Evolutionary conservation across 2,888 invertebrate genomes (phyloP).

Genomic region (Agonopterix heracliana): DNA sequence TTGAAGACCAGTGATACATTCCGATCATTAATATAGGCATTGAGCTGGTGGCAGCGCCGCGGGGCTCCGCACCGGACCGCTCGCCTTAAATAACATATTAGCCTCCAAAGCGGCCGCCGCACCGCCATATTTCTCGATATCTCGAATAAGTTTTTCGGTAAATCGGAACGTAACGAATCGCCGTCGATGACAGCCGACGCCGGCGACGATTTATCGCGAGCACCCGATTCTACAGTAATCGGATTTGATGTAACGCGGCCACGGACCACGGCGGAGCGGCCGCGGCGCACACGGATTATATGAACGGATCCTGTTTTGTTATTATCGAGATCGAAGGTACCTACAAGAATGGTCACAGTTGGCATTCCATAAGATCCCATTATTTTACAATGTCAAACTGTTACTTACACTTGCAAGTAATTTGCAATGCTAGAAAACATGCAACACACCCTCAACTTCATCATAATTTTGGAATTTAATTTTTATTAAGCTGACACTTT

Average conservation of each 20-base stretch:
- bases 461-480: too few relatives aligned
- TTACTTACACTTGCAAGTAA: too few relatives aligned
- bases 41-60: conserved; percentile 61
- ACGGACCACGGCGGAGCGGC: conserved; percentile 7
- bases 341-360: background rate
- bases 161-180: conserved; percentile 64
- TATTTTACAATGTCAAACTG: background rate
- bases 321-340: conserved; percentile 5
- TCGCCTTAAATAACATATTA: conserved; percentile 66
- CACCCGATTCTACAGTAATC: conserved; percentile 60
- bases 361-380: background rate
- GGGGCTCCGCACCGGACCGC: conserved; percentile 47
- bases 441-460: too few relatives aligned
- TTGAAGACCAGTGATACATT: conserved; percentile 48
- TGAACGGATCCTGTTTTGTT: conserved; percentile 14
- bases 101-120: conserved; percentile 62
- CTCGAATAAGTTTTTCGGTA: conserved; percentile 54
- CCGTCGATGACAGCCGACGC: conserved; percentile 55
- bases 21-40: conserved; percentile 63
- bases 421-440: too few relatives aligned
- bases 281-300: conserved; percentile 4
- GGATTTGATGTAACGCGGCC: conserved; percentile 44
- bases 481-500: too few relatives aligned
- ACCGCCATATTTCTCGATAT: conserved; percentile 60
- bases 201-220: conserved; percentile 59